A percentile compares a stretch with the other conserved stretches of the same genome.
Evolutionary conservation across 2,113 vertebrate species (phyloP).

Genomic region (Nanger granti): DNA sequence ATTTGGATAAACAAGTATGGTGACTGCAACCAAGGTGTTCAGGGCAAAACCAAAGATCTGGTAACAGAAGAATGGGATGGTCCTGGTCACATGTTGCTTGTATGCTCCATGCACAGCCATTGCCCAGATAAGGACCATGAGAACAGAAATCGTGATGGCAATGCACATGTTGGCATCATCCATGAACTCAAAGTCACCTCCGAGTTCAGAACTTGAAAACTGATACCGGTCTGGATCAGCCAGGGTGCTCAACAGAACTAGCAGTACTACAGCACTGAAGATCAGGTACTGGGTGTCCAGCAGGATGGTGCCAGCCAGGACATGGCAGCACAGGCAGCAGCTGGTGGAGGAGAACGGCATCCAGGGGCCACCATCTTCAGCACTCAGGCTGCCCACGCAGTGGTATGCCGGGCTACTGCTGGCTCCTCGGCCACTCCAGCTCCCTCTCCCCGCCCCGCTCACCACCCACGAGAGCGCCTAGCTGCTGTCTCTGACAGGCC

Average conservation of each 20-base stretch:
- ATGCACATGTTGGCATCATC: background rate
- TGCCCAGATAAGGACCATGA: background rate
- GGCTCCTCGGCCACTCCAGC: background rate
- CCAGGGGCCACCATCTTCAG: background rate
- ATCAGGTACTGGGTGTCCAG: background rate
- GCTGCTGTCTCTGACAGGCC: background rate
- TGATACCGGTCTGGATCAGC: background rate
- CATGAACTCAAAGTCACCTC: background rate
- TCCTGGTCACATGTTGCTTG: background rate
- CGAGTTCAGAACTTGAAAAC: background rate
- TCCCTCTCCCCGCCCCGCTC: background rate
- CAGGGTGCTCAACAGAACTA: background rate
- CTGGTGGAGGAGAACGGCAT: background rate
- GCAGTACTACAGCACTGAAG: background rate
- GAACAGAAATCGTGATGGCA: background rate
- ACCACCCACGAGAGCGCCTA: background rate
- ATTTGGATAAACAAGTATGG: background rate
- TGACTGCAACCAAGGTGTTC: background rate
- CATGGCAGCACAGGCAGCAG: background rate
- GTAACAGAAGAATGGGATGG: background rate
- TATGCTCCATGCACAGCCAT: background rate
- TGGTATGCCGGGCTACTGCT: accelerated
- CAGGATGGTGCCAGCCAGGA: background rate
- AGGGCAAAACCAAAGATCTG: background rate
- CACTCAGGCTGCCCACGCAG: accelerated